Evolutionary conservation across 1,140 invertebrate species (phyloP).

Genomic region (Galleria mellonella): DNA sequence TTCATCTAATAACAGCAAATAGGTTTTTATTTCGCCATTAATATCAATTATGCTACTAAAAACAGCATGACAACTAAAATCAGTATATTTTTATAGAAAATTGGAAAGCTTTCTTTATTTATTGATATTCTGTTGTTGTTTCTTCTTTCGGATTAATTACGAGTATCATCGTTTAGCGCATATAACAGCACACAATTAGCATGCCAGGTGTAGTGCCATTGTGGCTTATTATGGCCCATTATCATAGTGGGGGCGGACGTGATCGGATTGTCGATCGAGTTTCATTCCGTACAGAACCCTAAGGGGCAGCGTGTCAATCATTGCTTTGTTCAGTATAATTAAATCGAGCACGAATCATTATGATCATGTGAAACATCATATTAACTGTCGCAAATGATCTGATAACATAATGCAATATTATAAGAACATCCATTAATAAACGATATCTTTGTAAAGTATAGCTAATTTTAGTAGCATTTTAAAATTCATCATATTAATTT

Average conservation of each 20-base stretch:
- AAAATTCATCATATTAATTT: too few species aligned
- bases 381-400: background rate
- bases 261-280: slow-evolving; percentile 31
- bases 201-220: slow-evolving; percentile 28
- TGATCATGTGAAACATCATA: background rate
- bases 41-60: too few species aligned
- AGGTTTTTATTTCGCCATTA: too few species aligned
- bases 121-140: slow-evolving; percentile 13
- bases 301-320: slow-evolving; percentile 6
- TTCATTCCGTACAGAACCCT: slow-evolving; percentile 22
- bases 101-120: background rate
- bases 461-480: too few species aligned
- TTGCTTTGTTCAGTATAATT: slow-evolving; percentile 2
- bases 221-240: slow-evolving; percentile 48
- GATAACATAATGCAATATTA: background rate
- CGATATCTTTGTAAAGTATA: too few species aligned
- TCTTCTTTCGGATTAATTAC: slow-evolving; percentile 28
- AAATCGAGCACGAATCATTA: background rate
- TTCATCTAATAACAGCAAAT: too few species aligned
- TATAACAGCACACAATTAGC: slow-evolving; percentile 37
- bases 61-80: too few species aligned
- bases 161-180: slow-evolving; percentile 25
- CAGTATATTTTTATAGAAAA: slow-evolving; percentile 2
- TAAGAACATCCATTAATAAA: too few species aligned
- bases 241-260: slow-evolving; percentile 34